phyloP scores from a whole-genome alignment of 2,888 invertebrate species.

The Onthophagus sagittarius region DNA sequence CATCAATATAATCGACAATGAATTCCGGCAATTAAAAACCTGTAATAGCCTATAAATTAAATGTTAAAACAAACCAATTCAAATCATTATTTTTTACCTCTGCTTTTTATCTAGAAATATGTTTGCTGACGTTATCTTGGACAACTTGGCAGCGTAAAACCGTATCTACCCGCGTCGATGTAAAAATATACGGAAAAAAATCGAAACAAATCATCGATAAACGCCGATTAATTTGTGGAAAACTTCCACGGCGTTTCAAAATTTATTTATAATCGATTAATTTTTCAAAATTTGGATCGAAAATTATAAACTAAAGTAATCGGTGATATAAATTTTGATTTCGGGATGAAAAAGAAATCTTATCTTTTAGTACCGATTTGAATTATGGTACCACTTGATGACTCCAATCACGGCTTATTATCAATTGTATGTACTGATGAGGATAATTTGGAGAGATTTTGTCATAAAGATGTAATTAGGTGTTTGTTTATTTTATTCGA shows the following conservation, averaged over 20 bases:
- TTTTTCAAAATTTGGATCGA: too few species aligned
- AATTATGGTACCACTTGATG: not conserved
- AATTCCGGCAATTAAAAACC: too few species aligned
- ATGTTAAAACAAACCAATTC: not conserved
- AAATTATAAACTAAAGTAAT: too few species aligned
- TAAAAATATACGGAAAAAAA: not conserved
- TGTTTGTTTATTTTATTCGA: not conserved
- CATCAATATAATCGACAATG: too few species aligned
- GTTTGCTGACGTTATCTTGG: slow-evolving; percentile 16
- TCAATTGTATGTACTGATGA: not conserved
- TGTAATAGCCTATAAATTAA: not conserved
- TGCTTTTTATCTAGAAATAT: not conserved
- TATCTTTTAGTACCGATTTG: not conserved
- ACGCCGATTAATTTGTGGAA: too few species aligned
- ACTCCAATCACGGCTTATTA: not conserved
- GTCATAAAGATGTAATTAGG: not conserved
- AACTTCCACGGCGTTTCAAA: not conserved
- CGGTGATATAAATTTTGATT: not conserved
- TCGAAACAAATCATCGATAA: too few species aligned
- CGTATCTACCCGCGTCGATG: slow-evolving; percentile 7
- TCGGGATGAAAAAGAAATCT: not conserved
- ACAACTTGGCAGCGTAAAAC: slow-evolving; percentile 19
- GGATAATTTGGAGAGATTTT: not conserved
- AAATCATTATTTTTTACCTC: not conserved
- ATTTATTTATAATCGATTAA: not conserved